These are phyloP conservation scores for Onchidella celtica DNA, from an alignment of 2,888 invertebrate genomes.

Conservation along the genomic window DNA sequence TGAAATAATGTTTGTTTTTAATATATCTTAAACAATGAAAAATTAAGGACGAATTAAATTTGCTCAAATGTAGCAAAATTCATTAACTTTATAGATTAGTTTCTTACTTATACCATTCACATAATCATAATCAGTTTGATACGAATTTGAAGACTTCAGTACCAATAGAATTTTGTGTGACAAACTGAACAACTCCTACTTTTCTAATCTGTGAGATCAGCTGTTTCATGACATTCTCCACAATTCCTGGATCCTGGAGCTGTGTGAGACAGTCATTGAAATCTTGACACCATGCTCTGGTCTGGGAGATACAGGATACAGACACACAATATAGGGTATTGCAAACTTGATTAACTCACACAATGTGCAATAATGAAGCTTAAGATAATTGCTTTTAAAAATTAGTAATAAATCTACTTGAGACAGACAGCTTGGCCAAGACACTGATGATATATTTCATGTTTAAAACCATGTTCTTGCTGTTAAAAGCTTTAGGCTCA, in stretches of 20 bases:
- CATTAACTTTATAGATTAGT: no score
- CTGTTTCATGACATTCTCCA: constrained; percentile 21
- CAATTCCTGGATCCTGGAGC: background rate
- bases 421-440: background rate
- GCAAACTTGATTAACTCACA: no score
- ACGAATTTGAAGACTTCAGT: background rate
- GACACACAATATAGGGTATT: background rate
- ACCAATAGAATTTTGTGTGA: no score
- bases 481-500: background rate
- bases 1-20: no score
- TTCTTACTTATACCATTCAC: no score
- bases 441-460: background rate
- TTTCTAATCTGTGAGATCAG: background rate
- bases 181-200: background rate
- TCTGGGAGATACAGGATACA: no score
- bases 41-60: no score
- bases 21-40: no score
- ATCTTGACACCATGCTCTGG: background rate
- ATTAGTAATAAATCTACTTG: background rate
- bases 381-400: background rate
- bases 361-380: background rate
- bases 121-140: no score
- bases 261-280: background rate
- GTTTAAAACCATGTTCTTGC: no score
- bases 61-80: no score